Percentiles rank a stretch among this genome's conserved stretches.
phyloP scores from a whole-genome alignment of 2,797 vertebrate species.

The Pseudochirops corinnae region DNA sequence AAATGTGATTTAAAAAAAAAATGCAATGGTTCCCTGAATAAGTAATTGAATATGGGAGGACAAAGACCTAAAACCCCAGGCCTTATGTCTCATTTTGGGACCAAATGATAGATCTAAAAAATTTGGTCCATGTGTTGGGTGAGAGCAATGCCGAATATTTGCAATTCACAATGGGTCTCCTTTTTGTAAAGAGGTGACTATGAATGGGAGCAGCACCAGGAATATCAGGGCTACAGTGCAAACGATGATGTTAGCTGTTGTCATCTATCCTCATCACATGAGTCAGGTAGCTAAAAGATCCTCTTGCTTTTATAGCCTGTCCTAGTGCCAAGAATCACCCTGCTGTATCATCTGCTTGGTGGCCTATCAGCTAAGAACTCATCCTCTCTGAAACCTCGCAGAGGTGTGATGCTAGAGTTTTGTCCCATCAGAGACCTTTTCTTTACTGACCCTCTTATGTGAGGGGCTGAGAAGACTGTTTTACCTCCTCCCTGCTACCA shows the following conservation, averaged over 20 bases:
- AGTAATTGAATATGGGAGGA: background rate
- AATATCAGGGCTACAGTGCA: background rate
- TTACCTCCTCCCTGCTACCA: background rate
- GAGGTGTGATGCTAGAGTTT: background rate
- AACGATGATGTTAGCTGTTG: background rate
- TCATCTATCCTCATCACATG: background rate
- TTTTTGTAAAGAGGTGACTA: background rate
- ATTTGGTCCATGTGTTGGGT: background rate
- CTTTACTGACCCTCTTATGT: background rate
- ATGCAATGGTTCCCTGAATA: background rate
- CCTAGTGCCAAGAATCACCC: background rate
- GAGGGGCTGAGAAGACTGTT: background rate
- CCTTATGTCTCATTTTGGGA: background rate
- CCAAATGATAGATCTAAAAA: background rate
- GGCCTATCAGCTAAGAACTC: background rate
- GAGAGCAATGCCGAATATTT: background rate
- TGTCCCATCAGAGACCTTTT: background rate
- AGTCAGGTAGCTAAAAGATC: background rate
- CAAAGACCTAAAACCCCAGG: background rate
- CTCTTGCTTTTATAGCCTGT: background rate
- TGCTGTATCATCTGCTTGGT: background rate
- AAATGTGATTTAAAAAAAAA: background rate
- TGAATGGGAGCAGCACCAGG: background rate
- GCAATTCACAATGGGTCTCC: background rate
- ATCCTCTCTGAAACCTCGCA: background rate